Percentiles rank a stretch among this genome's conserved stretches.
These are phyloP conservation scores for Chorisops tibialis DNA, from an alignment of 2,888 invertebrate genomes.

Conservation along the genomic window DNA sequence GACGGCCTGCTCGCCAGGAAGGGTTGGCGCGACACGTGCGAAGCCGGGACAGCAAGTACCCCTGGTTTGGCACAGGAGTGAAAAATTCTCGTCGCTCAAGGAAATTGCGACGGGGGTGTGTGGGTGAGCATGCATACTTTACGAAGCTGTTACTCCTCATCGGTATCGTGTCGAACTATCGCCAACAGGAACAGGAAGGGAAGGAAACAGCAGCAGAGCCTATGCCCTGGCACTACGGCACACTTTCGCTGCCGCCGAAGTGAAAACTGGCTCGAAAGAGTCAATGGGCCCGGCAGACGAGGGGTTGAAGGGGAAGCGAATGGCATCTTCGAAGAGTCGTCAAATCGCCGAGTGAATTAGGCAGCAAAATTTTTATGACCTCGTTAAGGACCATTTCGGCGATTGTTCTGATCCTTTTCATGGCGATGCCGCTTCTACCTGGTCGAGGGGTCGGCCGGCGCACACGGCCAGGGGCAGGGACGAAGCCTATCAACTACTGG, in stretches of 20 bases:
- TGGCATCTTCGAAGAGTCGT: constrained; percentile 35
- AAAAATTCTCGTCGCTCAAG: background rate
- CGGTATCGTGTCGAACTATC: constrained; percentile 2
- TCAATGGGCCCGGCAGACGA: background rate
- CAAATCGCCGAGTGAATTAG: constrained; percentile 53
- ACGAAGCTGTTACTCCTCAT: background rate
- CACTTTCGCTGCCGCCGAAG: constrained; percentile 30
- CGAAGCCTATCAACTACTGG: constrained; percentile 27
- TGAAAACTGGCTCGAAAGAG: too few relatives aligned
- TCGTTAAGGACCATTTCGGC: constrained; percentile 54
- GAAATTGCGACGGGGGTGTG: constrained; percentile 4
- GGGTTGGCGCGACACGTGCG: background rate
- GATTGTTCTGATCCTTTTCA: constrained; percentile 55
- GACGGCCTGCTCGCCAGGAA: background rate
- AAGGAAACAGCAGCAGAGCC: background rate
- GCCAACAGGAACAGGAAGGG: background rate
- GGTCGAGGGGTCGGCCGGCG: constrained; percentile 31
- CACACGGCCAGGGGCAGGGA: constrained; percentile 13
- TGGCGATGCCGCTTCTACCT: constrained; percentile 39
- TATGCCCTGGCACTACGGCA: constrained; percentile 25
- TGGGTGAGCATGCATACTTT: constrained; percentile 16
- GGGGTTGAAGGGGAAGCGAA: constrained; percentile 19
- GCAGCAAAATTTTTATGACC: constrained; percentile 54
- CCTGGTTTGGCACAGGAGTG: background rate
- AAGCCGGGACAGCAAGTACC: background rate